A percentile compares a stretch with the other conserved stretches of the same genome.
phyloP scores from a whole-genome alignment of 2,888 invertebrate species.

The Ecdyonurus torrentis region DNA sequence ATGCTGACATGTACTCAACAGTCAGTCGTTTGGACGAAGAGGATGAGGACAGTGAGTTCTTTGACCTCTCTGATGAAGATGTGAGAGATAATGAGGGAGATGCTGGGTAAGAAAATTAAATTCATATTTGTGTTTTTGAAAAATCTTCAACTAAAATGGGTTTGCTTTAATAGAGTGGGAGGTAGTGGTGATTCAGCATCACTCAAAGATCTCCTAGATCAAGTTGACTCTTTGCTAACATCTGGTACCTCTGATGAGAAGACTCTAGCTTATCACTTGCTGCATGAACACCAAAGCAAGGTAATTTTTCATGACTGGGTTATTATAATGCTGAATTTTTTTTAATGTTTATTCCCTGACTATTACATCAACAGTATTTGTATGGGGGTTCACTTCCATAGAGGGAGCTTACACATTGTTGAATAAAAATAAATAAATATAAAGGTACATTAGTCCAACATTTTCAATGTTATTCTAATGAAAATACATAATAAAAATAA shows the following conservation, averaged over 20 bases:
- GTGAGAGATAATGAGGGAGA: not conserved
- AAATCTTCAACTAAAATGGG: too few species aligned
- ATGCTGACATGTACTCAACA: constrained; percentile 1
- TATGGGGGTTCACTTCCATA: too few species aligned
- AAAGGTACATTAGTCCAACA: too few species aligned
- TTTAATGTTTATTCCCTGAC: too few species aligned
- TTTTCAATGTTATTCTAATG: too few species aligned
- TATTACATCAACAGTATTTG: too few species aligned
- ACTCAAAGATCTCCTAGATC: constrained; percentile 14
- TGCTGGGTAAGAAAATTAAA: not conserved
- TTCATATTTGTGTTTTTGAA: too few species aligned
- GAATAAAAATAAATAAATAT: too few species aligned
- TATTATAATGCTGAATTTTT: too few species aligned
- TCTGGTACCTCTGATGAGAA: constrained; percentile 21
- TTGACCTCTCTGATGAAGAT: constrained; percentile 12
- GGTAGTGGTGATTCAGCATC: constrained; percentile 5
- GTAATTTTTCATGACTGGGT: too few species aligned
- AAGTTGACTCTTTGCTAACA: constrained; percentile 24
- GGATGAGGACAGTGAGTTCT: constrained; percentile 13
- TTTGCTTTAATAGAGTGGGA: not conserved
- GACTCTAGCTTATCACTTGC: constrained; percentile 20
- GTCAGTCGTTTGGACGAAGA: constrained; percentile 11
- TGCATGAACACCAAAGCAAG: constrained; percentile 21
- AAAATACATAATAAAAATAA: too few species aligned
- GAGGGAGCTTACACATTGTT: not conserved